Conservation (phyloP, 2,888 invertebrate species). For the Apodemia mormo region DNA sequence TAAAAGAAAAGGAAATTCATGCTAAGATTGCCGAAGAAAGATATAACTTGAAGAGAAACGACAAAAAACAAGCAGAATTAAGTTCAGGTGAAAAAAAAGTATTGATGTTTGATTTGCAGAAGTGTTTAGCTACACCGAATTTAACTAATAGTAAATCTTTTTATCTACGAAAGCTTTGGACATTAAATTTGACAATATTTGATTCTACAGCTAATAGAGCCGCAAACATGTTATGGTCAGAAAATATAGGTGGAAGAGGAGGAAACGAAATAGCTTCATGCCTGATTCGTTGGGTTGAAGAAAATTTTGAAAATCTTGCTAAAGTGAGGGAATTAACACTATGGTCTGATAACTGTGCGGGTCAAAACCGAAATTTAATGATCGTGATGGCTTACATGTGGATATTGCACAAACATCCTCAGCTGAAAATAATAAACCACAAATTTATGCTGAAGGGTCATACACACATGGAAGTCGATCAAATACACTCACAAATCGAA, state of each 20-base stretch:
- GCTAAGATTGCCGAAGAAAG: constrained; percentile 15
- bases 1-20: constrained; percentile 13
- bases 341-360: constrained; percentile 29
- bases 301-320: constrained; percentile 4
- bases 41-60: constrained; percentile 20
- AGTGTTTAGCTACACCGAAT: constrained; percentile 32
- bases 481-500: constrained; percentile 27
- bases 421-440: constrained; percentile 29
- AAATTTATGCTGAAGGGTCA: constrained; percentile 34
- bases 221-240: constrained; percentile 21
- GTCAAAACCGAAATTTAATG: constrained; percentile 28
- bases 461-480: constrained; percentile 33
- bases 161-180: constrained; percentile 32
- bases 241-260: constrained; percentile 28
- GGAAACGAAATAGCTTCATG: constrained; percentile 30
- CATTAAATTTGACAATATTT: constrained; percentile 30
- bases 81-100: constrained; percentile 25
- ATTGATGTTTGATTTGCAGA: constrained; percentile 33
- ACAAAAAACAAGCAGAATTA: constrained; percentile 20
- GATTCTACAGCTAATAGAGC: constrained; percentile 20
- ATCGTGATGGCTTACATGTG: too few species aligned
- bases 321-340: constrained; percentile 24
- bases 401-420: too few species aligned
- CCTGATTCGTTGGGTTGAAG: constrained; percentile 21
- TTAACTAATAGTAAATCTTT: constrained; percentile 31